Conservation (phyloP, 2,888 invertebrate species). For the Aphrophora alni region DNA sequence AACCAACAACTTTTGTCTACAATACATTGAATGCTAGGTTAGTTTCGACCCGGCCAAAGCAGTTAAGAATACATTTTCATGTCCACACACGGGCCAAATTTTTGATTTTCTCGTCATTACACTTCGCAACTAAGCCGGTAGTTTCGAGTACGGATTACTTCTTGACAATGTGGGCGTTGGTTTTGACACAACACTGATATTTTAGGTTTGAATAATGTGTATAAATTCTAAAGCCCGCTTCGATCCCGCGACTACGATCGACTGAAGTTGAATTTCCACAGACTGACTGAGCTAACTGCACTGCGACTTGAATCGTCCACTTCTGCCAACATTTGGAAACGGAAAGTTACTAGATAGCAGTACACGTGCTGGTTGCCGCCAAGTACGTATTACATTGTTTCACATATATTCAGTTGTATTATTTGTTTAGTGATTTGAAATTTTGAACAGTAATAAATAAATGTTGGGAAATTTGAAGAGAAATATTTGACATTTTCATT, state of each 20-base stretch:
- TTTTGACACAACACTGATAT: background rate
- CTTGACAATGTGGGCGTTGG: background rate
- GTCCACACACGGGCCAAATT: background rate
- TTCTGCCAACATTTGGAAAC: background rate
- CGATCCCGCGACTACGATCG: constrained; percentile 6
- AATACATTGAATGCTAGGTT: constrained; percentile 35
- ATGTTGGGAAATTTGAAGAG: too few species aligned
- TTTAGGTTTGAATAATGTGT: background rate
- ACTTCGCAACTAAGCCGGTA: background rate
- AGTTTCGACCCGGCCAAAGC: constrained; percentile 22
- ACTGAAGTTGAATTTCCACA: background rate
- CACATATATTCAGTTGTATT: too few species aligned
- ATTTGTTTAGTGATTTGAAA: too few species aligned
- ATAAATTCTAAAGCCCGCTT: background rate
- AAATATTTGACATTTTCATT: too few species aligned
- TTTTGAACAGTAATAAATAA: too few species aligned
- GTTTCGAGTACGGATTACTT: background rate
- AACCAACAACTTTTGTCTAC: background rate
- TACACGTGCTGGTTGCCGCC: constrained; percentile 5
- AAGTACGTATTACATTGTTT: background rate
- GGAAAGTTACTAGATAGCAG: background rate
- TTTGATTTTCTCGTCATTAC: background rate
- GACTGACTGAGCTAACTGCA: constrained; percentile 6
- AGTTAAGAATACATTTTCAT: background rate
- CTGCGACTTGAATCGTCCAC: constrained; percentile 6